Evolutionary conservation across 2,888 invertebrate genomes (phyloP).

Genomic region (Panzeria rudis): DNA sequence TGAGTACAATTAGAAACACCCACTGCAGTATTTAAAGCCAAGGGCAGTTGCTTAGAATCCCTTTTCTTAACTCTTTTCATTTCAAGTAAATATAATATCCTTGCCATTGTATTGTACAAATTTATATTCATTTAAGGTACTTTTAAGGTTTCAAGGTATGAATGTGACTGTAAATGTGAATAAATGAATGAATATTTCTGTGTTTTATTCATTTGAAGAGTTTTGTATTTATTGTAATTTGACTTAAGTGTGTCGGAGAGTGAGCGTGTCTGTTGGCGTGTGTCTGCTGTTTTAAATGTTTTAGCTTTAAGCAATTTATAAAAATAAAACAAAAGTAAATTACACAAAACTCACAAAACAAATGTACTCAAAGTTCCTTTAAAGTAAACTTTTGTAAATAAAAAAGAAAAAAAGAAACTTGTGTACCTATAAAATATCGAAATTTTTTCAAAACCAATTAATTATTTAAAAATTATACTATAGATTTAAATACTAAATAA

Average conservation of each 20-base stretch:
- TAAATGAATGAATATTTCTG: background rate
- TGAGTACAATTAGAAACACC: background rate
- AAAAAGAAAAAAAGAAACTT: background rate
- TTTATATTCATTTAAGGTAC: slow-evolving; percentile 27
- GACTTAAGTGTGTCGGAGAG: background rate
- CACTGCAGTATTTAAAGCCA: slow-evolving; percentile 25
- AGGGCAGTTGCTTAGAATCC: slow-evolving; percentile 21
- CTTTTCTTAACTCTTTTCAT: background rate
- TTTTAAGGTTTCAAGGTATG: slow-evolving; percentile 52
- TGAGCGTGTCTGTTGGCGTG: background rate
- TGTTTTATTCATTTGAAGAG: background rate
- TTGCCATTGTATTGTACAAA: slow-evolving; percentile 43
- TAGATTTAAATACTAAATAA: background rate
- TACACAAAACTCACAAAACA: slow-evolving; percentile 10
- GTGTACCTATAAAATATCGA: background rate
- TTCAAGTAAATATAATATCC: slow-evolving; percentile 14
- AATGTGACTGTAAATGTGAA: background rate
- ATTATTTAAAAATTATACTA: background rate
- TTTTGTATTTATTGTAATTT: slow-evolving; percentile 9
- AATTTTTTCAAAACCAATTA: background rate
- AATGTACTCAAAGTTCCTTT: slow-evolving; percentile 55
- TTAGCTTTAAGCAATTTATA: slow-evolving; percentile 6
- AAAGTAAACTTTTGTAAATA: slow-evolving; percentile 2
- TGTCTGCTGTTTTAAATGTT: slow-evolving; percentile 43
- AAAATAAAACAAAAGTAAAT: background rate